Base-by-base conservation (phyloP, 2,888 invertebrate species). In the Brachyptera risi region DNA sequence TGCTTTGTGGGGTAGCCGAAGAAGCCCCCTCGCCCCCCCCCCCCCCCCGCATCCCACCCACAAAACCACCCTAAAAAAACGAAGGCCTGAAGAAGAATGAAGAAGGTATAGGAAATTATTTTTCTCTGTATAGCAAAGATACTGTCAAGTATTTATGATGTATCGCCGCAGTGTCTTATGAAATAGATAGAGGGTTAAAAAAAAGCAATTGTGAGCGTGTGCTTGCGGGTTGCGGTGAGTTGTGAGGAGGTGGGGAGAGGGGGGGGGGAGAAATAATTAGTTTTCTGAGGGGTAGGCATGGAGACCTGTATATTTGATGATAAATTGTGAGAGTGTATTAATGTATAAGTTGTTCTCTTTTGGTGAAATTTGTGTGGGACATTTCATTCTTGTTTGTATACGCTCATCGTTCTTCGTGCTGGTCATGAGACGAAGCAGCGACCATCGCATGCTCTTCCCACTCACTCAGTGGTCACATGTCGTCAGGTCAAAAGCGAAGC, bases 91-190 rank as follows among this genome's bases (percentile, higher is more conserved):
- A 54, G 35, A 54, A 54, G 54, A 54, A 54, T 54, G 54, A 54
- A 17, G 54, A 54, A 37, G 54, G 54, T 37, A 54, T 54, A 54
- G 35, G 54, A 35, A 54, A 54, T 35, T 54, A 35, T 35, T 54
- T 51, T 54, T 37, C 35, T 54, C 54, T 54, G 54, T 54, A 54
- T 54, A 54, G 54, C 23, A 35, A 54, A 54, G 54, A 54, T 54
- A 54, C 54, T 54, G 54, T 54, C 54, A 35, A 31, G 54, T 35
- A 11, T 35, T 35, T 54, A 35, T 54, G 54, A 54, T 54, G 37
- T 54, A 54, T 54, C 9, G 37, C 9, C 11, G 21, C 54, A 19
- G 23, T 54, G 54, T 54, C 54, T 54, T 54, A 37, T 15, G 54
- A 21, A 37, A 54, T 19, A 54, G 54, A 54, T 54, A 54, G 31